Base-by-base conservation (phyloP, 2,888 invertebrate genomes). In the Callinectes sapidus region DNA sequence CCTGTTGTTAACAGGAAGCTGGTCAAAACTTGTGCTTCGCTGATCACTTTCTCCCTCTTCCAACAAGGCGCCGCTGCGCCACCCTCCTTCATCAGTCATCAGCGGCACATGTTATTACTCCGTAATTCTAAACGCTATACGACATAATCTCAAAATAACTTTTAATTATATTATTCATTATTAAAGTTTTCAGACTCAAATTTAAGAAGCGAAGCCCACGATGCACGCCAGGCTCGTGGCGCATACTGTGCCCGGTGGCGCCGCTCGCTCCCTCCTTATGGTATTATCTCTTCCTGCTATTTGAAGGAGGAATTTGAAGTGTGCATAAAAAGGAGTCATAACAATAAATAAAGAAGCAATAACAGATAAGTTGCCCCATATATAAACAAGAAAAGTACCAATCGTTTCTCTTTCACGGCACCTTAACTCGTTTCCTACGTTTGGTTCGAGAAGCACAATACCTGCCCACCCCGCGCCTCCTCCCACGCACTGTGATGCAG, bases 1-100 rank as follows among this genome's bases (percentile, higher is more conserved):
- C 3, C 35, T 81, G 81, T 81, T 81, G 81, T 81, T 81, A 81
- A 81, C 81, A 81, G 81, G 81, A 81, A 81, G 81, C 81, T 81
- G 81, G 81, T 81, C 81, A 81, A 81, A 81, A 81, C 81, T 81
- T 81, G 81, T 32, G 81, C 35, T 81, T 16, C 16, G 81, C 81
- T 81, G 81, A 81, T 81, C 81, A 35, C 81, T 81, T 81, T 81
- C 35, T 81, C 35, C 81, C 16, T n/a, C 35, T 32, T 81, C 35
- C 81, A 35, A 35, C 81, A 35, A 81, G 81, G 81, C 81, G 81
- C 81, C 81, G 81, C 81, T 13, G 16, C 81, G 1, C 81, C 81
- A 18, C 81, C 35, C 81, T 35, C 81, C 81, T 81, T 13, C 81
- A 81, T 81, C 35, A 81, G 16, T 81, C 81, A 81, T 81, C 81